Evolutionary conservation across 2,888 invertebrate genomes (phyloP).

Genomic region (Platycheirus albimanus): DNA sequence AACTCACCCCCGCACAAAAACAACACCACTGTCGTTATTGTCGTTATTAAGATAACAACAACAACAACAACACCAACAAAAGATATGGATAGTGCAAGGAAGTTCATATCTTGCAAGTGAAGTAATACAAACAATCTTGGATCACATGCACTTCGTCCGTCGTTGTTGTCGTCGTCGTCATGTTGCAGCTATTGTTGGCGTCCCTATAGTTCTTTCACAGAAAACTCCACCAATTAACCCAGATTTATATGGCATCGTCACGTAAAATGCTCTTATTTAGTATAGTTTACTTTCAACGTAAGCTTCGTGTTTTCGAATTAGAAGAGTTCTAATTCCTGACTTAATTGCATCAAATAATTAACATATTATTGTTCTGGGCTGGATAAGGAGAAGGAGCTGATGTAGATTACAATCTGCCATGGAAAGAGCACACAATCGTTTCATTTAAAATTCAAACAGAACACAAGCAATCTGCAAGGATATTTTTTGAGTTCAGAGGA

Average conservation of each 20-base stretch:
- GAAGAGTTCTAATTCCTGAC: neutral
- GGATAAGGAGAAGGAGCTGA: slow-evolving; percentile 37
- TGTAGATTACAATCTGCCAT: slow-evolving; percentile 28
- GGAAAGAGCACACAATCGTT: no score
- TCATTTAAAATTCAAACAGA: no score
- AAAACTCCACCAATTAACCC: slow-evolving; percentile 48
- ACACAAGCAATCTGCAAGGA: no score
- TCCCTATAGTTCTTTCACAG: neutral
- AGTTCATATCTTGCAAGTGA: slow-evolving; percentile 37
- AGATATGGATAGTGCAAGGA: neutral
- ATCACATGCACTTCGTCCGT: slow-evolving; percentile 4
- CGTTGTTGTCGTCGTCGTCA: neutral
- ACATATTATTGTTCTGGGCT: slow-evolving; percentile 33
- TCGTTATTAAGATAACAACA: slow-evolving; percentile 30
- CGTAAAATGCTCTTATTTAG: slow-evolving; percentile 15
- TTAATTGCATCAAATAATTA: slow-evolving; percentile 42
- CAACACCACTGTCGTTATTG: no score
- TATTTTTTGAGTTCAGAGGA: no score
- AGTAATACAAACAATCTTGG: slow-evolving; percentile 14
- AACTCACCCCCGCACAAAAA: no score
- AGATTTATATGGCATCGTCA: slow-evolving; percentile 43
- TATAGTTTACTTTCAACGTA: slow-evolving; percentile 13
- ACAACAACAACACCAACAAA: neutral
- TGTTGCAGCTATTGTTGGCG: neutral
- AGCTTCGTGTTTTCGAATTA: neutral